Base-by-base conservation (phyloP, 1,140 invertebrate species). In the Drosophila kurseongensis region DNA sequence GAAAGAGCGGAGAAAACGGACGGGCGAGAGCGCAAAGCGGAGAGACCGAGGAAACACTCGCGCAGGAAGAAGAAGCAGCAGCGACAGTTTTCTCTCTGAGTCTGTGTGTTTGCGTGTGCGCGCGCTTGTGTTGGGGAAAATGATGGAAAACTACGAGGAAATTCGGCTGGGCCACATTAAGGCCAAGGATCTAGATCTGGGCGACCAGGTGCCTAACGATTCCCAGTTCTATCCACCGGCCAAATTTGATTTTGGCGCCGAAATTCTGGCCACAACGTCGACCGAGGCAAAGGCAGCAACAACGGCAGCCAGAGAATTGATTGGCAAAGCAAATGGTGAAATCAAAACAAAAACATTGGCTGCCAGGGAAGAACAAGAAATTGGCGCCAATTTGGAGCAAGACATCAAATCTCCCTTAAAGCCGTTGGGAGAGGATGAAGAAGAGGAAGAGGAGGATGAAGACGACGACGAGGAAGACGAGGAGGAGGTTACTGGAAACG, bases 231-330 rank as follows among this genome's bases (percentile, higher is more conserved):
- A 57, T 38, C 42, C 65, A 35, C 36, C 62, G 14, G 36, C 71
- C 12, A 78, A 78, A 58, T 89, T 91, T 45, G 74, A 83, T 89
- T 91, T 91, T 91, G 90, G 90, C 90, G 90, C 90, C 88, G 90
- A 91, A 91, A 89, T 91, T 67, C 50, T 80, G 44, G 74, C 71
- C 73, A 66, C 86, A 67, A 80, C 82, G 40, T 52, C 62, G n/a
- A 71, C 63, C 35, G 55, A 68, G 71, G 23, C 68, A 58, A 23
- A 75, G 61, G 47, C 50, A 54, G 12, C 54, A 69, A 69, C 62
- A 66, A 38, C 62, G 52, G 76, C 74, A 75, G 79, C 75, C 72
- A 79, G 83, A 79, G 84, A 81, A 83, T 44, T 75, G 29, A 59
- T 63, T 76, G 69, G 66, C 65, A 85, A 85, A 85, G 78, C 74